These are phyloP conservation scores for Leucoraja ocellata DNA, from an alignment of 2,797 vertebrate species.

Conservation along the genomic window DNA sequence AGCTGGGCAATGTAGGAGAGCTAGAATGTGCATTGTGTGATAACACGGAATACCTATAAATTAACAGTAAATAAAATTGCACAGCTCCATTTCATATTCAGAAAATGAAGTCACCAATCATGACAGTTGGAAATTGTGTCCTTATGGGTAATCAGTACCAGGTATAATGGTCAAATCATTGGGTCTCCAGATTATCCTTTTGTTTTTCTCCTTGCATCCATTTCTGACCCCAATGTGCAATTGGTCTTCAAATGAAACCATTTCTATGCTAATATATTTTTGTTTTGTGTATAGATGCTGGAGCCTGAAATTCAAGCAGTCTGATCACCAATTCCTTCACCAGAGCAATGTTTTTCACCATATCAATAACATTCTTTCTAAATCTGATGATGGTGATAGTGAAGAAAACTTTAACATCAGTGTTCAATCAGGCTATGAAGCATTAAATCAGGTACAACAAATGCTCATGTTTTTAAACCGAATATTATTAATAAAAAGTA, in stretches of 20 bases:
- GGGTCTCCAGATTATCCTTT: not conserved
- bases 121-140: not conserved
- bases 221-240: not conserved
- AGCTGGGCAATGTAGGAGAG: too few species aligned
- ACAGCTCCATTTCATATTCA: not conserved
- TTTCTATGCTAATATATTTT: not conserved
- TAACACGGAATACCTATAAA: not conserved
- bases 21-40: not conserved
- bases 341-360: constrained; percentile 99
- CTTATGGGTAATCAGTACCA: not conserved
- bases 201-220: not conserved
- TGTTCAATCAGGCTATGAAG: constrained; percentile 92
- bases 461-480: too few species aligned
- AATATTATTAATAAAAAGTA: too few species aligned
- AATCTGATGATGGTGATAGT: constrained; percentile 96
- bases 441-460: constrained; percentile 79
- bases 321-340: constrained; percentile 97
- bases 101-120: not conserved
- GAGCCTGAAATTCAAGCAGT: constrained; percentile 99
- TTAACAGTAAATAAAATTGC: not conserved
- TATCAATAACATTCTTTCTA: constrained; percentile 98
- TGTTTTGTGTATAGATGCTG: constrained; percentile 72
- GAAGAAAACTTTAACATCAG: constrained; percentile 98
- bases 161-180: not conserved
- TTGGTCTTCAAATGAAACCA: not conserved